These are phyloP conservation scores for Troides aeacus DNA, from an alignment of 2,888 invertebrate species.

Conservation along the genomic window DNA sequence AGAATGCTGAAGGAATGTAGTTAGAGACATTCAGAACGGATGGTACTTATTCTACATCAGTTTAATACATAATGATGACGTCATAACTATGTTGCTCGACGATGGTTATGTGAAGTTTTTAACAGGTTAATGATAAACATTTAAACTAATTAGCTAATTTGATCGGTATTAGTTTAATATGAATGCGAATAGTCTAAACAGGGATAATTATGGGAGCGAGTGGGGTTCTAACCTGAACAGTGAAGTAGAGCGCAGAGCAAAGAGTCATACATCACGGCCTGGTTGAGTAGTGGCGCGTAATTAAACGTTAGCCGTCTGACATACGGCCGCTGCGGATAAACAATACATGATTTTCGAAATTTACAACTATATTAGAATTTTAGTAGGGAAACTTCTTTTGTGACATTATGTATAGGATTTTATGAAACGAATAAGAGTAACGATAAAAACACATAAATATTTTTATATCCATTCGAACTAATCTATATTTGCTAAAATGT, in stretches of 20 bases:
- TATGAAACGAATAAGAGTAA: too few species aligned
- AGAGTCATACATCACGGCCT: conserved; percentile 70
- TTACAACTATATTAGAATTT: too few species aligned
- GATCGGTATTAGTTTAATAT: background rate
- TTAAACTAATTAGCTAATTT: too few species aligned
- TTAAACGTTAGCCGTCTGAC: conserved; percentile 49
- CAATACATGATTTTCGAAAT: background rate
- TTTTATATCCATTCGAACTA: too few species aligned
- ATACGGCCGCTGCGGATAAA: background rate
- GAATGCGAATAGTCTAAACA: conserved; percentile 9
- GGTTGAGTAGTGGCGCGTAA: conserved; percentile 69
- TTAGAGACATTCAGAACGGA: background rate
- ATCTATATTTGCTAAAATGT: too few species aligned
- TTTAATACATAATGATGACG: background rate
- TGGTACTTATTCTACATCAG: background rate
- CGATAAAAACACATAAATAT: too few species aligned
- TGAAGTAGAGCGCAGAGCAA: conserved; percentile 30
- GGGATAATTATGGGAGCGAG: conserved; percentile 12
- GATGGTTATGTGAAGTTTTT: background rate
- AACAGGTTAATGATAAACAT: too few species aligned
- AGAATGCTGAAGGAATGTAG: background rate
- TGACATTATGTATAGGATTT: too few species aligned
- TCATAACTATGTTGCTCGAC: background rate
- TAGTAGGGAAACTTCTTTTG: too few species aligned
- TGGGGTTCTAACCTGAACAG: conserved; percentile 13